A percentile compares a stretch with the other conserved stretches of the same genome.
Conservation (phyloP, 2,113 vertebrate genomes). For the Heliornis fulica region DNA sequence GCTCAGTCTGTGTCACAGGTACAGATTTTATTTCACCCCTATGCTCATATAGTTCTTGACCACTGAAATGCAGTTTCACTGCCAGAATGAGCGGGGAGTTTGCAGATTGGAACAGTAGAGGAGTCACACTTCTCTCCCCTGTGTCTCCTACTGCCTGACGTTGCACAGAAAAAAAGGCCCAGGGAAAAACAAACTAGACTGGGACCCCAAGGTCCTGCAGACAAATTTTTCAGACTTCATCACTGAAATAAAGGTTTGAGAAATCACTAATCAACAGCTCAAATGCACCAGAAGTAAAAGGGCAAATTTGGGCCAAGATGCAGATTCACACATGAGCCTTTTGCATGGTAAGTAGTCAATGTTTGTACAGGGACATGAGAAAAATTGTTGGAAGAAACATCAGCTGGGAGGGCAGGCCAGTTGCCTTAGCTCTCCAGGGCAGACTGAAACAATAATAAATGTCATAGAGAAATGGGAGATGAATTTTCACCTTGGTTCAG, state of each 20-base stretch:
- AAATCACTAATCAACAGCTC: not conserved
- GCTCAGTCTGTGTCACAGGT: not conserved
- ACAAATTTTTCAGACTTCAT: not conserved
- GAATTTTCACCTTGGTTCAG: not conserved
- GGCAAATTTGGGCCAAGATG: not conserved
- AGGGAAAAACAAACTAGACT: not conserved
- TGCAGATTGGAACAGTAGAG: not conserved
- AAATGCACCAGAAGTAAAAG: not conserved
- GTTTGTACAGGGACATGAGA: not conserved
- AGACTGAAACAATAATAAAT: not conserved
- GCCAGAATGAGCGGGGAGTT: not conserved
- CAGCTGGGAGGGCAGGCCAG: not conserved
- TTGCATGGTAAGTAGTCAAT: not conserved
- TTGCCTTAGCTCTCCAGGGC: not conserved
- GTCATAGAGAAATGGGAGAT: not conserved
- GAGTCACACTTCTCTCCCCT: not conserved
- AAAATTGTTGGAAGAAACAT: not conserved
- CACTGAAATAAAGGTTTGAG: not conserved
- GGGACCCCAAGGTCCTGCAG: not conserved
- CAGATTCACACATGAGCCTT: not conserved
- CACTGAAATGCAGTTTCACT: not conserved
- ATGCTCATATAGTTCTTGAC: not conserved
- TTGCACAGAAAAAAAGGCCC: not conserved
- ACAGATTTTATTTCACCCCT: not conserved
- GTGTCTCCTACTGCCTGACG: rapidly evolving